Evolutionary conservation across 2,797 vertebrate genomes (phyloP).

Genomic region (Notolabrus celidotus): DNA sequence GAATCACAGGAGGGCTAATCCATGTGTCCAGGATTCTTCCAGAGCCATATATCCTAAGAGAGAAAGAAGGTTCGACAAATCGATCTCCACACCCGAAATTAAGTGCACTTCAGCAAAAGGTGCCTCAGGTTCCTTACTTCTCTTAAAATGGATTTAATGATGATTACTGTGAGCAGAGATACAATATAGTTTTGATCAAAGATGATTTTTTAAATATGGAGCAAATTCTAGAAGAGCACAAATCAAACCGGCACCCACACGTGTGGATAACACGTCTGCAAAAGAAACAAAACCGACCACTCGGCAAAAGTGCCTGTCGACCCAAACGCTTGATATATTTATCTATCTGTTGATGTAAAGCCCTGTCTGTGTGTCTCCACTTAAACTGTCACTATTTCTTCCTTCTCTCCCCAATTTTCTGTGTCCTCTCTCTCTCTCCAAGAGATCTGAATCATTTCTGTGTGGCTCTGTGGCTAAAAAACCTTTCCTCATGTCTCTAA

Average conservation of each 20-base stretch:
- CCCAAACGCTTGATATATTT: slow-evolving; percentile 68
- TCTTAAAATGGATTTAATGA: slow-evolving; percentile 55
- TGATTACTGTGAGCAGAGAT: slow-evolving; percentile 75
- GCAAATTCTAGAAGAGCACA: slow-evolving; percentile 76
- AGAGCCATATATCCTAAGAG: slow-evolving; percentile 79
- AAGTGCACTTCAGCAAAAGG: slow-evolving; percentile 90
- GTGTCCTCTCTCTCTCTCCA: slow-evolving; percentile 30
- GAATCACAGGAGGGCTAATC: slow-evolving; percentile 68
- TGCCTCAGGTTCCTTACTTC: slow-evolving; percentile 85
- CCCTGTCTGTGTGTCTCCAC: slow-evolving; percentile 81
- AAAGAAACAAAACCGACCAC: slow-evolving; percentile 58
- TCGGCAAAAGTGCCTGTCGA: slow-evolving; percentile 89
- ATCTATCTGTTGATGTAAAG: slow-evolving; percentile 85
- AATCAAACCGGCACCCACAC: slow-evolving; percentile 68
- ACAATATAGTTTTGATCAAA: slow-evolving; percentile 75
- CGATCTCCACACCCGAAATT: slow-evolving; percentile 71
- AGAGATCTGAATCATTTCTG: slow-evolving; percentile 44
- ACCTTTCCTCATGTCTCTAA: slow-evolving; percentile 61
- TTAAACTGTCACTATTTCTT: slow-evolving; percentile 38
- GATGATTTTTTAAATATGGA: slow-evolving; percentile 60
- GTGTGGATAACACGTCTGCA: slow-evolving; percentile 59
- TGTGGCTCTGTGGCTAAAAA: slow-evolving; percentile 43
- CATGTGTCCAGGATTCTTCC: slow-evolving; percentile 65
- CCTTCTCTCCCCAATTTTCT: slow-evolving; percentile 7
- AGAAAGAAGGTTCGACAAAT: slow-evolving; percentile 74